A percentile compares a stretch with the other conserved stretches of the same genome.
Evolutionary conservation across 2,797 vertebrate genomes (phyloP).

Genomic region (Acipenser transmontanus): DNA sequence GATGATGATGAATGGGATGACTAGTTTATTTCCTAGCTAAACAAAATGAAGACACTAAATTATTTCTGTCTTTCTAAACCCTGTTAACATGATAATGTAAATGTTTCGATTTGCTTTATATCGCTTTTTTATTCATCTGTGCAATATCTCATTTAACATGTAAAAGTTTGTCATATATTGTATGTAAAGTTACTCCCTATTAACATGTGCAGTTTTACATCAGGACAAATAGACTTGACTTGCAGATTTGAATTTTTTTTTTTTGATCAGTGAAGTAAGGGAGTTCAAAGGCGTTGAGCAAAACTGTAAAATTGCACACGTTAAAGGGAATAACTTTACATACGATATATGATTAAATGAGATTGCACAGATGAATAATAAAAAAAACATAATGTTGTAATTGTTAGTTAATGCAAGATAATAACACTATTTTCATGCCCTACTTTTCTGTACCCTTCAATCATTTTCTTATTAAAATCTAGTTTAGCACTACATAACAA

Average conservation of each 20-base stretch:
- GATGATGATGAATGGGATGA: slow-evolving; percentile 98
- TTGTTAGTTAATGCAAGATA: slow-evolving; percentile 75
- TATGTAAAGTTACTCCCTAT: slow-evolving; percentile 52
- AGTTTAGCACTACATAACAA: slow-evolving; percentile 63
- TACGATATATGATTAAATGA: too few species aligned
- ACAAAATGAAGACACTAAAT: slow-evolving; percentile 79
- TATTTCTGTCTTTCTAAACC: slow-evolving; percentile 76
- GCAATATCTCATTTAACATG: slow-evolving; percentile 98
- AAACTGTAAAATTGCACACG: slow-evolving; percentile 37
- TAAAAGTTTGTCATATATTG: slow-evolving; percentile 72
- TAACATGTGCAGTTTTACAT: slow-evolving; percentile 75
- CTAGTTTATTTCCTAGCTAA: slow-evolving; percentile 64
- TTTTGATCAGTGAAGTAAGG: slow-evolving; percentile 54
- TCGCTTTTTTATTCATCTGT: slow-evolving; percentile 87
- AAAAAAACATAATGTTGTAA: slow-evolving; percentile 73
- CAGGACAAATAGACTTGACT: slow-evolving; percentile 57
- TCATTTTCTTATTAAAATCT: slow-evolving; percentile 76
- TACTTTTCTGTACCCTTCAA: slow-evolving; percentile 78
- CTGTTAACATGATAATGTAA: slow-evolving; percentile 85
- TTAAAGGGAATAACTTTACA: too few species aligned
- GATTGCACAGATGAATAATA: slow-evolving; percentile 22
- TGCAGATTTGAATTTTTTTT: slow-evolving; percentile 59
- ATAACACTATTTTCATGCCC: slow-evolving; percentile 90
- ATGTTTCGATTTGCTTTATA: slow-evolving; percentile 93
- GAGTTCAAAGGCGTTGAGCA: slow-evolving; percentile 58